Conservation (phyloP, 2,113 vertebrate genomes). For the Spea bombifrons region DNA sequence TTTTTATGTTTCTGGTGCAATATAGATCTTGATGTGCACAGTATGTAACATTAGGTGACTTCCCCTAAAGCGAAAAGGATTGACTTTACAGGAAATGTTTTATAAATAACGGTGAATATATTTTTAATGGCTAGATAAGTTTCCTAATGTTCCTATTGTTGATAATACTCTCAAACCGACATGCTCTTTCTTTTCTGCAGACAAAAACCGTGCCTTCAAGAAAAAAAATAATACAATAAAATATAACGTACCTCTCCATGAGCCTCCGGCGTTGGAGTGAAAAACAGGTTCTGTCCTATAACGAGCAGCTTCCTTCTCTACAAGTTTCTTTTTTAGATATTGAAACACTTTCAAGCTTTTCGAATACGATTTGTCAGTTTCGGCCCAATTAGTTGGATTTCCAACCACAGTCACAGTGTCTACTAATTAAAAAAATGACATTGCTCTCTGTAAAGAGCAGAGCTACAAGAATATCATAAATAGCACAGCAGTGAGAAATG, state of each 20-base stretch:
- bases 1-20: no score
- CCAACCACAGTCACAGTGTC: conserved; percentile 43
- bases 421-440: conserved; percentile 47
- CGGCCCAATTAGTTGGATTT: conserved; percentile 48
- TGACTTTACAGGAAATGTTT: no score
- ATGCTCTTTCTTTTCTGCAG: not conserved
- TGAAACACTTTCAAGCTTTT: conserved; percentile 47
- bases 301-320: conserved; percentile 34
- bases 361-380: conserved; percentile 46
- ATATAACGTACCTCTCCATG: conserved; percentile 41
- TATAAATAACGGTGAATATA: not conserved
- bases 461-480: conserved; percentile 40
- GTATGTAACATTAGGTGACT: no score
- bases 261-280: conserved; percentile 20
- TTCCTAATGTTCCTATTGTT: no score
- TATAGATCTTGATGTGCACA: no score
- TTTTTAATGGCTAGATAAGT: not conserved
- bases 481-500: conserved; percentile 39
- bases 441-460: conserved; percentile 45
- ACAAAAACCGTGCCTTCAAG: not conserved
- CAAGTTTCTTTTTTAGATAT: conserved; percentile 42
- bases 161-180: not conserved
- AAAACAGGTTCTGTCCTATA: conserved; percentile 25
- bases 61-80: no score
- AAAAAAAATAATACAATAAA: conserved; percentile 21